Base-by-base conservation (phyloP, 1,140 invertebrate genomes). In the Micrasema minimum region DNA sequence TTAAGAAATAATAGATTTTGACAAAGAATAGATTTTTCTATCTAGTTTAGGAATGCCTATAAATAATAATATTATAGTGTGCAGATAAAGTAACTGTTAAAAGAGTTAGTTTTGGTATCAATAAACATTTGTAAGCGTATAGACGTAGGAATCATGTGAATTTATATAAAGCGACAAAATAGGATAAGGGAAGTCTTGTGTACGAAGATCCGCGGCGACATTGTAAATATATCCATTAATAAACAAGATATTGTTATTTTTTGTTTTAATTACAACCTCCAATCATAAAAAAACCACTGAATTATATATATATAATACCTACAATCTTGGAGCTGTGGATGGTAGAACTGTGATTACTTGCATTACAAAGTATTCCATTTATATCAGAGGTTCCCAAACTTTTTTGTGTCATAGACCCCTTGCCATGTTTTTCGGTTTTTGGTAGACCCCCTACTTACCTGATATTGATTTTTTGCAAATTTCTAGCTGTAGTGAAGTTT, bases 21-120 rank as follows among this genome's bases (percentile, higher is more conserved):
- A 53, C 45, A 50, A 66, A 66, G 64, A 66, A 55, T 67, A 67
- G 66, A 67, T 67, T 67, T 67, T 67, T 67, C 66, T 67, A 67
- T 67, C 51, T 67, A 67, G 66, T 26, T 57, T 67, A 67, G 66
- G 66, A 23, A 55, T 37, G 66, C 66, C 51, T 53, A 55, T 55
- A 18, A 50, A 43, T n/a, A 10, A 64, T 10, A 45, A 45, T 64
- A 26, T 20, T 20, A n/a, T 67, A 67, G 66, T 55, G 48, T 20
- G 66, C 51, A 67, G 51, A 67, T 35, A 53, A 53, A 66, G 43
- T 43, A 26, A 31, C 43, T 46, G 37, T 16, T 66, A 18, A 53
- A 67, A 53, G 43, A 67, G 66, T 50, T 57, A 67, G 66, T 67
- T 67, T 57, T 67, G 66, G 66, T 67, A 67, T 51, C 26, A 46